Base-by-base conservation (phyloP, 2,888 invertebrate species). In the Leuctra nigra region DNA sequence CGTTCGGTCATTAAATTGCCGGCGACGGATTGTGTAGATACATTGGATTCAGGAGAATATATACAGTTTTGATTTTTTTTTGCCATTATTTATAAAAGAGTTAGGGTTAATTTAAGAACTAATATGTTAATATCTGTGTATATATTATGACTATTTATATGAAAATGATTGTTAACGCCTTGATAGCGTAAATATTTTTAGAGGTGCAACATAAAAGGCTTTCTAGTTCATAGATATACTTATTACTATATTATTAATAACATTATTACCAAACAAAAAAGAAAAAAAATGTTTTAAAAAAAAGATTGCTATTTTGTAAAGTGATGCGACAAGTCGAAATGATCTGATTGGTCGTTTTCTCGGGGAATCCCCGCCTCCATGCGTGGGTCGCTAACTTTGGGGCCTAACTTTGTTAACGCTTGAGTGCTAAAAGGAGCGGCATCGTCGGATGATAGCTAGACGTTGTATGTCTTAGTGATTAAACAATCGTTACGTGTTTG, bases 141-240 rank as follows among this genome's bases (percentile, higher is more conserved):
- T 48, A 50, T 50, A 50, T 50, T 50, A n/a, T n/a, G n/a, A n/a
- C n/a, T 50, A 50, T 50, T 35, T 50, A 50, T 22, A 20, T 16
- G n/a, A 16, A 50, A 50, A 35, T 35, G 50, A 50, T 50, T 50
- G 50, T 50, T 50, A 23, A 50, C 22, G 50, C 50, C 50, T 50
- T 50, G 33, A 35, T 50, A 50, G 50, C 29, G 50, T 50, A 35
- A 50, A 50, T 50, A 50, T 50, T 50, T 50, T 50, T 50, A 50
- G 50, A 33, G 50, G 35, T 20, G 50, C 50, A 50, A 50, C 33
- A 35, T 41, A 18, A 41, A 41, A 41, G 41, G 41, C 41, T 41
- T 41, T 41, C 41, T 41, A 41, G 41, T 6, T 41, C 20, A 41
- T n/a, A 41, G 18, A 41, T 41, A 16, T 4, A 7, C n/a, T 41